These are phyloP conservation scores for Nannoperca obscura DNA, from an alignment of 2,797 vertebrate genomes.

Conservation along the genomic window DNA sequence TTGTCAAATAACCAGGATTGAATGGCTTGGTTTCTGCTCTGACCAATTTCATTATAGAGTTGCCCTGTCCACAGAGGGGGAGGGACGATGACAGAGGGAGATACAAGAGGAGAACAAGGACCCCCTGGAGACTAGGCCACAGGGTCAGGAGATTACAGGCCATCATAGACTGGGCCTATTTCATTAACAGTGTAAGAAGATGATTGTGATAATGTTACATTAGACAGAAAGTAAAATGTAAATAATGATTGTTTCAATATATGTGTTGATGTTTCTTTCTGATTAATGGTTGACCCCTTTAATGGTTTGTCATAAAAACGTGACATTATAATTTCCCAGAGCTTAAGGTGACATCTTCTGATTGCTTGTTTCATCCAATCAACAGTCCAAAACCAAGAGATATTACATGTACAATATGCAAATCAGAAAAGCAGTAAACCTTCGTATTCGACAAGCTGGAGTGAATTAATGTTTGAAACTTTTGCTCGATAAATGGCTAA, in stretches of 20 bases:
- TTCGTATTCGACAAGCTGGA: not conserved
- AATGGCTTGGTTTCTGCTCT: slow-evolving; percentile 37
- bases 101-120: slow-evolving; percentile 41
- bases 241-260: not conserved
- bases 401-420: not conserved
- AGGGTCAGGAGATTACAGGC: slow-evolving; percentile 62
- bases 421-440: not conserved
- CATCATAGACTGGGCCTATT: slow-evolving; percentile 8
- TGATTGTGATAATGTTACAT: slow-evolving; percentile 33
- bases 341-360: not conserved
- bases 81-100: slow-evolving; percentile 44
- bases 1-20: slow-evolving; percentile 30
- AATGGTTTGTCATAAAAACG: not conserved
- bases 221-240: not conserved
- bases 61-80: slow-evolving; percentile 31
- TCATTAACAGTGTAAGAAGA: slow-evolving; percentile 36
- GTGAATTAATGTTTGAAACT: not conserved
- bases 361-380: not conserved
- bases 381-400: not conserved
- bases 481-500: not conserved
- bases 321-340: not conserved
- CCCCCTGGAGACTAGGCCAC: slow-evolving; percentile 53
- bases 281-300: not conserved
- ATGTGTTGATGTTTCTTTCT: not conserved
- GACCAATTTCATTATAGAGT: slow-evolving; percentile 57